phyloP scores from a whole-genome alignment of 2,888 invertebrate genomes.

The Trichacis sp. region DNA sequence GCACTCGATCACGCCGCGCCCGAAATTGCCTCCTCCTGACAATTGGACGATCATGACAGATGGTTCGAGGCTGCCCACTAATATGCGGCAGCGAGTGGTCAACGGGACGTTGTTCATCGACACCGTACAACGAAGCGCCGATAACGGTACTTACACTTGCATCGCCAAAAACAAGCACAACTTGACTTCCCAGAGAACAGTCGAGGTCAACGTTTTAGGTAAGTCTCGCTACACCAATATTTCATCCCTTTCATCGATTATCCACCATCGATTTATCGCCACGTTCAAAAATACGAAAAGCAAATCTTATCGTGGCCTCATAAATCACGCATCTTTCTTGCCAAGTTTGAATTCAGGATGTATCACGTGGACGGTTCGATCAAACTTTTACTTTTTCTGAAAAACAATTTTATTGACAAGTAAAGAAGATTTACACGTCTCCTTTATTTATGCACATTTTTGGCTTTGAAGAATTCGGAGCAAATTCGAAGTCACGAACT shows the following conservation, averaged over 20 bases:
- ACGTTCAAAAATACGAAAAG: neutral
- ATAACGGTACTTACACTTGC: slow-evolving; percentile 73
- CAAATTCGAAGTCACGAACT: too few relatives aligned
- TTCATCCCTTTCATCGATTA: slow-evolving; percentile 1
- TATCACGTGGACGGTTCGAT: too few relatives aligned
- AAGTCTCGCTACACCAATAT: too few relatives aligned
- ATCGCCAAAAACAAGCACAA: slow-evolving; percentile 71
- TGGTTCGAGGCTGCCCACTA: slow-evolving; percentile 71
- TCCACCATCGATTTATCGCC: neutral
- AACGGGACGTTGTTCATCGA: slow-evolving; percentile 71
- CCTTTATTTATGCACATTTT: too few relatives aligned
- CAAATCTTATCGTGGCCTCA: too few relatives aligned
- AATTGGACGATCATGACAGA: slow-evolving; percentile 57
- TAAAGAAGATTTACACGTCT: too few relatives aligned
- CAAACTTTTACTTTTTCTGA: too few relatives aligned
- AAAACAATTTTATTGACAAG: too few relatives aligned
- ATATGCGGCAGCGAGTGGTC: slow-evolving; percentile 71
- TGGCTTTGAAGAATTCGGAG: too few relatives aligned
- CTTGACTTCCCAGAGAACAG: slow-evolving; percentile 66
- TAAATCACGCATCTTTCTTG: too few relatives aligned
- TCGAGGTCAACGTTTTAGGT: slow-evolving; percentile 69
- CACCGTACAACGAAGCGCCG: slow-evolving; percentile 70
- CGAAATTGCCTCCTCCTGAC: neutral
- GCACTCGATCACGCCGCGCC: neutral
- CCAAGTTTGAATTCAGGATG: neutral